Percentiles rank a stretch among this genome's conserved stretches.
These are phyloP conservation scores for Plecotus auritus DNA, from an alignment of 2,113 vertebrate species.

Conservation along the genomic window DNA sequence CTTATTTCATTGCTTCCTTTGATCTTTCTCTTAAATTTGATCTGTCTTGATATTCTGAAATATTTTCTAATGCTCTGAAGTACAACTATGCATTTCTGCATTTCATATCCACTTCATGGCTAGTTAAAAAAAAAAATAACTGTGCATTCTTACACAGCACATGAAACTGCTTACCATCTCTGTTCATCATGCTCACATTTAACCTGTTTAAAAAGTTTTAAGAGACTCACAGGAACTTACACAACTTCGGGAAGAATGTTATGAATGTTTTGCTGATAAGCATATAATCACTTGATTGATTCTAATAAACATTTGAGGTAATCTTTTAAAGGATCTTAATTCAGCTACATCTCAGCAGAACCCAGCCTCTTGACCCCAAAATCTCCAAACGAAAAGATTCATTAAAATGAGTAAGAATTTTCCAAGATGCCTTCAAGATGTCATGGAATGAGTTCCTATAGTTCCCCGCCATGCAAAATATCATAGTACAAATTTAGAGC, in stretches of 20 bases:
- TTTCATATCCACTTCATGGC: background rate
- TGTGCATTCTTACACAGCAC: background rate
- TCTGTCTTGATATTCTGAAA: conserved; percentile 1
- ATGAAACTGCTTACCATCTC: background rate
- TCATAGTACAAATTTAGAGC: background rate
- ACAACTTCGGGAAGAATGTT: background rate
- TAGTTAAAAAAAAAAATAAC: conserved; percentile 5
- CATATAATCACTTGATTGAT: background rate
- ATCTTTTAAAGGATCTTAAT: background rate
- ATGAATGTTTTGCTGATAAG: conserved; percentile 10
- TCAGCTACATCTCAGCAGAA: background rate
- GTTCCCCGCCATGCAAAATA: background rate
- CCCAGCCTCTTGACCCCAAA: background rate
- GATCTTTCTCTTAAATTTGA: conserved; percentile 19
- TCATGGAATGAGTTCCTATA: background rate
- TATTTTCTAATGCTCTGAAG: conserved; percentile 12
- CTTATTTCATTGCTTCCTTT: conserved; percentile 21
- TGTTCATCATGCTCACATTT: background rate
- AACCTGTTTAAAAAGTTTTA: background rate
- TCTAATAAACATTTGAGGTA: conserved; percentile 16
- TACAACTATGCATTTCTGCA: background rate
- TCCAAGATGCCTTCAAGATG: conserved; percentile 14
- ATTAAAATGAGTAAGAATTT: conserved; percentile 41
- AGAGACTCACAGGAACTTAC: background rate
- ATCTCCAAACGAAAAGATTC: background rate